Conservation (phyloP, 2,113 vertebrate species). For the Apus apus region DNA sequence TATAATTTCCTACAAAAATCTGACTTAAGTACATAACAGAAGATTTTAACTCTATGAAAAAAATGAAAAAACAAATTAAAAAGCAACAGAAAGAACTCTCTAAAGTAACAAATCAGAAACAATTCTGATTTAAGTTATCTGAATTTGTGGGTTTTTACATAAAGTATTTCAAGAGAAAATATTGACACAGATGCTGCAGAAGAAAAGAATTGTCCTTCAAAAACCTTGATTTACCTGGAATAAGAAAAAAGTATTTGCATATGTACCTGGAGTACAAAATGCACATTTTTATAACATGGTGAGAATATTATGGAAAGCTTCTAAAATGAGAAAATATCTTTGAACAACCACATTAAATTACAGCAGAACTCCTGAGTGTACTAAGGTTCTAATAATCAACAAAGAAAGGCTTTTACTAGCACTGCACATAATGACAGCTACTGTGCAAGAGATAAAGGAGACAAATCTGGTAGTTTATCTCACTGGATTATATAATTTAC, state of each 20-base stretch:
- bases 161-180: not conserved
- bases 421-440: constrained; percentile 64
- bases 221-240: constrained; percentile 33
- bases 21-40: not conserved
- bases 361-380: constrained; percentile 71
- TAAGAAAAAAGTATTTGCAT: not conserved
- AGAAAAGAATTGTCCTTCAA: not conserved
- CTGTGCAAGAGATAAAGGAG: constrained; percentile 65
- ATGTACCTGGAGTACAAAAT: constrained; percentile 43
- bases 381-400: constrained; percentile 76
- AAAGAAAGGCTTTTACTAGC: constrained; percentile 77
- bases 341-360: constrained; percentile 77
- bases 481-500: constrained; percentile 69
- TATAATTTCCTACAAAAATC: not conserved
- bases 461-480: constrained; percentile 69
- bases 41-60: not conserved
- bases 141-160: not conserved
- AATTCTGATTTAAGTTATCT: not conserved
- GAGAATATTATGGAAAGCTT: constrained; percentile 59
- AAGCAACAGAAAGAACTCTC: not conserved
- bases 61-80: not conserved
- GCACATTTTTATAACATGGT: constrained; percentile 60
- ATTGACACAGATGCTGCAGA: not conserved
- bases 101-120: not conserved
- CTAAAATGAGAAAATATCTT: constrained; percentile 72